Evolutionary conservation across 2,797 vertebrate genomes (phyloP).

Genomic region (Peromyscus eremicus): DNA sequence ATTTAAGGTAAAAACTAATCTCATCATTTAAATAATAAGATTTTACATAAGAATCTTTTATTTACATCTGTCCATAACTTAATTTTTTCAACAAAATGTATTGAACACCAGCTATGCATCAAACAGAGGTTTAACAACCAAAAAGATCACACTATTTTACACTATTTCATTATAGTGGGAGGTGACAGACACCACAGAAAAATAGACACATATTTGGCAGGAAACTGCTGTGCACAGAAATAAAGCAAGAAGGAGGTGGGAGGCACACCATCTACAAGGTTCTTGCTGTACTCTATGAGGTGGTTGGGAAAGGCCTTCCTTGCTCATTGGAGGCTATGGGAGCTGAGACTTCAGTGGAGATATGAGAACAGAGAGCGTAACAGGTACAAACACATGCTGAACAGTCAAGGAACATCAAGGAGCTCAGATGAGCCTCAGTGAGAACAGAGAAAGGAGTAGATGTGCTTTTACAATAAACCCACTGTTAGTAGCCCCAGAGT

Average conservation of each 20-base stretch:
- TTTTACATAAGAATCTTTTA: slow-evolving; percentile 33
- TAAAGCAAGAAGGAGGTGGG: neutral
- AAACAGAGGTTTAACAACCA: neutral
- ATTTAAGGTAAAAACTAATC: neutral
- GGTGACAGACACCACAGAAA: neutral
- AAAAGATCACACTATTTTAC: neutral
- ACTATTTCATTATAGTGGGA: neutral
- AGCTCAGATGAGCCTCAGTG: neutral
- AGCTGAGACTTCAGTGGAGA: neutral
- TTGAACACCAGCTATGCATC: neutral
- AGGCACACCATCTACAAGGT: neutral
- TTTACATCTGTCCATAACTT: slow-evolving; percentile 26
- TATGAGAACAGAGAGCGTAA: fast-evolving
- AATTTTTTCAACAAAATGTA: slow-evolving; percentile 38
- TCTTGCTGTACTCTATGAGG: neutral
- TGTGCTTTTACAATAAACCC: neutral
- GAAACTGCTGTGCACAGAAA: neutral
- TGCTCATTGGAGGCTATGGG: neutral
- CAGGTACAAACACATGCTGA: neutral
- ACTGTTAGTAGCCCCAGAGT: neutral
- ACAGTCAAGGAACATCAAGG: neutral
- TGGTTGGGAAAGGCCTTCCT: neutral
- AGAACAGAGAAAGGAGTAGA: neutral
- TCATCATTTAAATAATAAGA: slow-evolving; percentile 13
- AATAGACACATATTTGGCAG: neutral